Conservation (phyloP, 1,140 invertebrate species). For the Papilio xuthus region DNA sequence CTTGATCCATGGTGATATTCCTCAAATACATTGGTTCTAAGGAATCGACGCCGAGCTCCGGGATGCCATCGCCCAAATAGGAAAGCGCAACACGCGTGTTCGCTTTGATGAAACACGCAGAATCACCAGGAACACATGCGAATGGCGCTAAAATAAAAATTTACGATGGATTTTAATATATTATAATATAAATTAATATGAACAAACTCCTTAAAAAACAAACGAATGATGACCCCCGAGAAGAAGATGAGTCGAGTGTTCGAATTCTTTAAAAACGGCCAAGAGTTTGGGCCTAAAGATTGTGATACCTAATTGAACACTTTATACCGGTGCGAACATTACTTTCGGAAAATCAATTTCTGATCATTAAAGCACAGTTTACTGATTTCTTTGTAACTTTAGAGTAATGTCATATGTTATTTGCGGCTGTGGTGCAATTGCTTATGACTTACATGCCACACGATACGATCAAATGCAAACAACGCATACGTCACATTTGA, state of each 20-base stretch:
- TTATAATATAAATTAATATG: neutral
- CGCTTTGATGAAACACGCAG: neutral
- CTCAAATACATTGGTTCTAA: constrained; percentile 23
- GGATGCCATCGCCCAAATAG: constrained; percentile 25
- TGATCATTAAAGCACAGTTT: too few species aligned
- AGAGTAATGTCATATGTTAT: neutral
- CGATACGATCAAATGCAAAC: too few species aligned
- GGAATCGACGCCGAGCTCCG: constrained; percentile 1
- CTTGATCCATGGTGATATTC: constrained; percentile 27
- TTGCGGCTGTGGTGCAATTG: neutral
- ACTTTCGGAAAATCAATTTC: neutral
- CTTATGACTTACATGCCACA: neutral
- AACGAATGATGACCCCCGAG: neutral
- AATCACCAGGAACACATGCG: neutral
- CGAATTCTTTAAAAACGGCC: neutral
- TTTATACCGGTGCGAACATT: too few species aligned
- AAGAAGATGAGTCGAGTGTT: neutral
- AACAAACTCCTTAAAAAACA: neutral
- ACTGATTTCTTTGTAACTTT: too few species aligned
- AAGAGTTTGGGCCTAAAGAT: neutral
- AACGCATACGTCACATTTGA: too few species aligned
- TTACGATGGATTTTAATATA: neutral
- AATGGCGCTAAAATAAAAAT: constrained; percentile 13
- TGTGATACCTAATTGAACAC: neutral
- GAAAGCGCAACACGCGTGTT: neutral